Evolutionary conservation across 2,888 invertebrate genomes (phyloP), one percentile per base, ranked within the genome.

Genomic region (Zaprionus bogoriensis): DNA sequence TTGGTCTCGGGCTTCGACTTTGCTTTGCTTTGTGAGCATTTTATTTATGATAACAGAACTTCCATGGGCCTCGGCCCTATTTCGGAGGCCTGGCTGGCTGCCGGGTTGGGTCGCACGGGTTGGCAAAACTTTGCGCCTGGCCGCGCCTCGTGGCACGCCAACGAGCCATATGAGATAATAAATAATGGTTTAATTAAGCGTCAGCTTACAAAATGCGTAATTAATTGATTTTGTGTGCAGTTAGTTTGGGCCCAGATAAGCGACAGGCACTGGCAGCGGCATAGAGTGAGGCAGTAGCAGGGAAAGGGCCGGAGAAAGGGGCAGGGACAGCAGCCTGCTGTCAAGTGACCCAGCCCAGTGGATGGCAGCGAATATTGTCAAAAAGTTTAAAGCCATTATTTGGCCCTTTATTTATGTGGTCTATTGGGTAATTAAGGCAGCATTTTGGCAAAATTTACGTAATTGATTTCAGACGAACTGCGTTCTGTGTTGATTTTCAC

Each of bases 141-240:
- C 58, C 54, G 51, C 51, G 52, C 66, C 71, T 66, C 27, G 19
- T 36, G 44, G 58, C 77, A 74, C 58, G 74, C 66, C 74, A 71
- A 54, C 46, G 67, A 45, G 54, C 65, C 72, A 44, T 74, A 72
- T 62, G 67, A 75, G 82, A 85, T 85, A 83, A 75, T 85, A 82
- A 83, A 83, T 85, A 83, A 85, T 70, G 79, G 82, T 72, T 83
- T 82, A 85, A 82, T 85, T 85, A 74, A 77, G 80, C 68, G 73
- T 73, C 77, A 68, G 81, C 68, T 68, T 67, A 73, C 75, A 64
- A 83, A 80, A 83, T 77, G 59, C 62, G 77, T 75, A 81, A 81
- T 81, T 81, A 81, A 81, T 81, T 81, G 80, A 69, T 62, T 68
- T 71, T 73, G 67, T 65, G 61, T 68, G 58, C 64, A 59, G 59